Base-by-base conservation (phyloP, 2,113 vertebrate species). In the Leuciscus idus region DNA sequence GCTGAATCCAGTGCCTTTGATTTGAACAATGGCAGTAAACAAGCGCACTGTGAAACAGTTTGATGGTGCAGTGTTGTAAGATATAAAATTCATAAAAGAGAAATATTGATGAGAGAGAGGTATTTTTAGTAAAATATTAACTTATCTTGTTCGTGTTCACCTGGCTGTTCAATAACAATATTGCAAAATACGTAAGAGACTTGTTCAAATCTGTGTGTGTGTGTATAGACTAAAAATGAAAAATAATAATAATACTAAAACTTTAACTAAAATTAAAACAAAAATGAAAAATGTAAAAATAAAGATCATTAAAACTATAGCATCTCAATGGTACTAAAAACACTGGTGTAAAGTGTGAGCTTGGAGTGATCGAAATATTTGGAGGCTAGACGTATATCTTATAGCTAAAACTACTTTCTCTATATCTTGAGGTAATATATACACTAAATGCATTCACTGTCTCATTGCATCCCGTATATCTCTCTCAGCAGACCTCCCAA, bases 401-500 rank as follows among this genome's bases (percentile, higher is more conserved):
- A 9, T 9, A 23, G 55, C 55, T 7, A 57, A 57, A 57, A 0
- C 21, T 2, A 57, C 8, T 57, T 57, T 57, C 6, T 57, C 19
- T 23, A 23, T 2, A 57, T 23, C 6, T 57, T 23, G 19, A 21
- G 21, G 55, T 8, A 21, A 21, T 8, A 21, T 6, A 21, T 21
- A 21, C 55, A 21, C 19, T 55, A 55, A 19, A 55, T 55, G 52
- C 15, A 55, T 52, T 52, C 57, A 26, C 61, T 85, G 6, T 19
- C 5, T 82, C 77, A 62, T 12, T 83, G 4, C 15, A 68, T 75
- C 8, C 17, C 5, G 84, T 23, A 70, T 85, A 6, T 39, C 50
- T 28, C 1, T 10, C 17, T 19, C 95, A 93, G 84, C 95, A 99
- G 98, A 98, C 94, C 96, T 97, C 95, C 96, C 97, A 92, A 95